These are phyloP conservation scores for Magallana angulata DNA, from an alignment of 1,140 invertebrate species.

Conservation along the genomic window DNA sequence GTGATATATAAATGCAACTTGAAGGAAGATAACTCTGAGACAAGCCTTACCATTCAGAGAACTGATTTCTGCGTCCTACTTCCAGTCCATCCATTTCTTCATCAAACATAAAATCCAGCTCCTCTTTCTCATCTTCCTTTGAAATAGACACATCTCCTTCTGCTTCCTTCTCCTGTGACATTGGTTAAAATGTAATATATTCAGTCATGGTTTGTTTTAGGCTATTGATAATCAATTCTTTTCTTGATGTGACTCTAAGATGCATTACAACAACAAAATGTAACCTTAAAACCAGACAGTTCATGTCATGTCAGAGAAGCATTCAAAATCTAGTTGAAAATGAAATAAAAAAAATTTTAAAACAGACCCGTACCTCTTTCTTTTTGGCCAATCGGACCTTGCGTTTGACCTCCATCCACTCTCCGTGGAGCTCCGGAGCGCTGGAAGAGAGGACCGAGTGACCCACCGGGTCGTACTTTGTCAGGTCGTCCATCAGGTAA, in stretches of 20 bases:
- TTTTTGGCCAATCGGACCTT: slow-evolving; percentile 61
- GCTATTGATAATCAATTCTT: too few relatives aligned
- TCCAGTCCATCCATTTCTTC: slow-evolving; percentile 90
- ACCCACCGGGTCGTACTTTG: neutral
- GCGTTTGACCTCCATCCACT: slow-evolving; percentile 75
- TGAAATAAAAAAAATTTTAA: neutral
- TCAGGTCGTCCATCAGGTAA: slow-evolving; percentile 48
- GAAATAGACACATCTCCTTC: slow-evolving; percentile 24
- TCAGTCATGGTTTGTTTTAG: too few relatives aligned
- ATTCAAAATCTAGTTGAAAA: neutral
- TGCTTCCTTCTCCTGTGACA: neutral
- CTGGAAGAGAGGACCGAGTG: slow-evolving; percentile 71
- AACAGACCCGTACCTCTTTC: slow-evolving; percentile 86
- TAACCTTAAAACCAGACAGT: too few relatives aligned
- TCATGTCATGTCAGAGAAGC: too few relatives aligned
- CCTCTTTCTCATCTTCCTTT: slow-evolving; percentile 85
- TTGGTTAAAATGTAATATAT: too few relatives aligned
- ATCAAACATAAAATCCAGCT: slow-evolving; percentile 97
- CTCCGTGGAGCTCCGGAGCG: slow-evolving; percentile 73
- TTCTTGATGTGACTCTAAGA: too few relatives aligned
- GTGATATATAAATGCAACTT: slow-evolving; percentile 82
- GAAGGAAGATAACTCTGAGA: slow-evolving; percentile 10
- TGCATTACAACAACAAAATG: too few relatives aligned
- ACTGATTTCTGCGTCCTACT: slow-evolving; percentile 88
- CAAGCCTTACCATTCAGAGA: slow-evolving; percentile 79